Conservation (phyloP, 2,888 invertebrate genomes). For the Drosophila hawaiiensis region DNA sequence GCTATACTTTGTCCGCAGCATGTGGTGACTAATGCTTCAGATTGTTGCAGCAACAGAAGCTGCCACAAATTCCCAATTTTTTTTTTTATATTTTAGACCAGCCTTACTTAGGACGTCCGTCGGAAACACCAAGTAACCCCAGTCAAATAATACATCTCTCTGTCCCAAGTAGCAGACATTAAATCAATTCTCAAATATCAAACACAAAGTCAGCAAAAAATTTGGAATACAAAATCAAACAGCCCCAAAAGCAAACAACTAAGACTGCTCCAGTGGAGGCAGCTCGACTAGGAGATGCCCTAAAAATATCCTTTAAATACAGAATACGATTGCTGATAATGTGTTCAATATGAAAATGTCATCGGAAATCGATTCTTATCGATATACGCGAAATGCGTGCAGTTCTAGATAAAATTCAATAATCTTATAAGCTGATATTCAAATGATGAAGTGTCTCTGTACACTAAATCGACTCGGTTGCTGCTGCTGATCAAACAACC, state of each 20-base stretch:
- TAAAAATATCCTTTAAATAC: neutral
- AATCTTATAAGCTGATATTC: neutral
- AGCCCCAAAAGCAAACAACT: conserved; percentile 4
- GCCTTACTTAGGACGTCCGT: neutral
- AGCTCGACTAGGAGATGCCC: neutral
- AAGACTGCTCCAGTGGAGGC: neutral
- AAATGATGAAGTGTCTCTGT: neutral
- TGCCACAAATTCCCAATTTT: conserved; percentile 16
- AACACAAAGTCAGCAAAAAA: conserved; percentile 54
- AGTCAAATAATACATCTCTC: conserved; percentile 30
- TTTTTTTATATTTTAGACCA: neutral
- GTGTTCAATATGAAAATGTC: neutral
- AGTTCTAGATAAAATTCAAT: neutral
- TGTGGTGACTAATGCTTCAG: conserved; percentile 49
- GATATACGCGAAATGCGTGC: neutral
- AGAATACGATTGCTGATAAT: neutral
- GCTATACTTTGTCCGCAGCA: conserved; percentile 41
- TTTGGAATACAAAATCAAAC: conserved; percentile 38
- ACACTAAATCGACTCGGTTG: neutral
- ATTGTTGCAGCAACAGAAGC: conserved; percentile 26
- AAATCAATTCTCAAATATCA: conserved; percentile 38
- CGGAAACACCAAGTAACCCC: neutral
- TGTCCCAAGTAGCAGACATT: conserved; percentile 17
- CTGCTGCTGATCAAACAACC: neutral
- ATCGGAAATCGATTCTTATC: neutral